Conservation (phyloP, 2,113 vertebrate species). For the Barbus barbus region DNA sequence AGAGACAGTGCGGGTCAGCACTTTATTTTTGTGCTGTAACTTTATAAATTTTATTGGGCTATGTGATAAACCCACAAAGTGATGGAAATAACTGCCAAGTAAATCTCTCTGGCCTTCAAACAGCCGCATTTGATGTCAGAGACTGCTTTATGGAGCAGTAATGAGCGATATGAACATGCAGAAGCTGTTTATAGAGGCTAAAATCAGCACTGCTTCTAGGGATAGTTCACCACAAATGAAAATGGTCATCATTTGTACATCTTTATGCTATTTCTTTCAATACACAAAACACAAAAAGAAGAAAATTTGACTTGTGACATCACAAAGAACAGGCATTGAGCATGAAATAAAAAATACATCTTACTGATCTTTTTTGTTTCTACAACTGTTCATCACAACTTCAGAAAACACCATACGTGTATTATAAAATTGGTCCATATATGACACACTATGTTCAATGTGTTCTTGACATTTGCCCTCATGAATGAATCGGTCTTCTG, state of each 20-base stretch:
- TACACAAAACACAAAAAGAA: not conserved
- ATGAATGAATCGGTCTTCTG: not conserved
- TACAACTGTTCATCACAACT: not conserved
- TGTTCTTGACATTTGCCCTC: not conserved
- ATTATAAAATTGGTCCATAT: not conserved
- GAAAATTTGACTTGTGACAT: not conserved
- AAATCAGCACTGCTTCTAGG: slow-evolving; percentile 20
- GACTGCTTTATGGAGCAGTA: slow-evolving; percentile 31
- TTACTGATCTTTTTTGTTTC: not conserved
- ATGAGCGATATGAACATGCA: slow-evolving; percentile 28
- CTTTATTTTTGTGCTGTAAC: slow-evolving; percentile 31
- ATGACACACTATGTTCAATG: not conserved
- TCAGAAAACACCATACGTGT: not conserved
- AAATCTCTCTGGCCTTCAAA: slow-evolving; percentile 39
- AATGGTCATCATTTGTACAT: not conserved
- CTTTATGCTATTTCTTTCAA: not conserved
- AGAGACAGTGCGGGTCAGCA: slow-evolving; percentile 29
- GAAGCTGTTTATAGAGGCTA: not conserved
- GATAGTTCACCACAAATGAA: not conserved
- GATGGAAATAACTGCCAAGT: slow-evolving; percentile 34
- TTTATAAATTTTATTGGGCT: slow-evolving; percentile 41
- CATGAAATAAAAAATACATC: not conserved
- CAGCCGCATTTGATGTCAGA: slow-evolving; percentile 8
- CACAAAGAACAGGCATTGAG: not conserved
- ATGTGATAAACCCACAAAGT: slow-evolving; percentile 5